Evolutionary conservation across 2,113 vertebrate species (phyloP).

Genomic region (Menura novaehollandiae): DNA sequence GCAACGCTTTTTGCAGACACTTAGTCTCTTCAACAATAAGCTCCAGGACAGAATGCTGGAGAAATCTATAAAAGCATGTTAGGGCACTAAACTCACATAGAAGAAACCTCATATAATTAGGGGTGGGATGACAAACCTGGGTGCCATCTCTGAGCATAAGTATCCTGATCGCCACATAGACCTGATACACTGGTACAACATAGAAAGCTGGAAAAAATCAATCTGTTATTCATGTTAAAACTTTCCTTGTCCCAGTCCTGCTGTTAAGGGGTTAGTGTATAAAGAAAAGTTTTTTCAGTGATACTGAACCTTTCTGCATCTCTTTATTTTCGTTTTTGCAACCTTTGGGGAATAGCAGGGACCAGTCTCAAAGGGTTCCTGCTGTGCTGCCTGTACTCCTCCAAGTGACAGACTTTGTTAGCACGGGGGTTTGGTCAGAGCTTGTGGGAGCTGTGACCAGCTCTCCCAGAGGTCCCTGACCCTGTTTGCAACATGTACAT

Average conservation of each 20-base stretch:
- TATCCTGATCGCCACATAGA: not conserved
- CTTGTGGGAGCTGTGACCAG: not conserved
- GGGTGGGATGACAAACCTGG: not conserved
- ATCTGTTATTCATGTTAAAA: not conserved
- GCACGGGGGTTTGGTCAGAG: not conserved
- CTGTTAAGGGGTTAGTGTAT: not conserved
- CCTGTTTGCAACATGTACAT: not conserved
- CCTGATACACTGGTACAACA: accelerated
- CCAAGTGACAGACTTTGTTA: not conserved
- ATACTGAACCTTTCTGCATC: not conserved
- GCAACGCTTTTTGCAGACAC: not conserved
- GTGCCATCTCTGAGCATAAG: not conserved
- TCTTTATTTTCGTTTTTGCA: not conserved
- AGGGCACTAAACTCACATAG: not conserved
- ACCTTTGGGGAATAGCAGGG: not conserved
- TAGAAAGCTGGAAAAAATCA: not conserved
- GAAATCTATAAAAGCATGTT: not conserved
- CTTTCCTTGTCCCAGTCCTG: not conserved
- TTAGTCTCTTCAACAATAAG: not conserved
- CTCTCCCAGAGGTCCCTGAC: not conserved
- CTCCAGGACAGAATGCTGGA: not conserved
- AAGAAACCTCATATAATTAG: not conserved
- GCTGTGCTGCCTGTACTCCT: not conserved
- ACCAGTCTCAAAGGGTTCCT: not conserved
- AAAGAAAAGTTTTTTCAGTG: not conserved